A percentile compares a stretch with the other conserved stretches of the same genome.
phyloP scores from a whole-genome alignment of 1,140 invertebrate genomes.

The Saccostrea cuccullata region DNA sequence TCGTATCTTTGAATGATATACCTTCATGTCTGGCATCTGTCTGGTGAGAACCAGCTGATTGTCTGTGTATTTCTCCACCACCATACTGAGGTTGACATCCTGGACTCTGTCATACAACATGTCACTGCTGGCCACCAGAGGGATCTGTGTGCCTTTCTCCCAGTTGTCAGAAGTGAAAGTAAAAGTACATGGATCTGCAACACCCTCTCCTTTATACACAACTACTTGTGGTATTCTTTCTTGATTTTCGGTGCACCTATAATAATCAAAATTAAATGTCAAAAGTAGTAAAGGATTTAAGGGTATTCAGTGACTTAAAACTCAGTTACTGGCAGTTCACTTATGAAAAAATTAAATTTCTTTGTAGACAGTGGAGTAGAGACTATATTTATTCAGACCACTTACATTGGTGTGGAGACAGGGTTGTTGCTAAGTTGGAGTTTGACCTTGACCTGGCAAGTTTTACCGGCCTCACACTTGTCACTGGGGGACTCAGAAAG shows the following conservation, averaged over 20 bases:
- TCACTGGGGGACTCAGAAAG: neutral
- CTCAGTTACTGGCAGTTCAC: no score
- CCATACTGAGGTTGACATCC: conserved; percentile 12
- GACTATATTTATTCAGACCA: neutral
- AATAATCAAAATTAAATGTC: neutral
- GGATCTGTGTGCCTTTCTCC: conserved; percentile 16
- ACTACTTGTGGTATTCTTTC: conserved; percentile 25
- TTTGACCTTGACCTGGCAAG: conserved; percentile 35
- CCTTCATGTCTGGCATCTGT: neutral
- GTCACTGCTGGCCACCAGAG: conserved; percentile 22
- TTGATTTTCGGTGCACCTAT: neutral
- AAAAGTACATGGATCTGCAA: neutral
- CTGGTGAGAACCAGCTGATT: neutral
- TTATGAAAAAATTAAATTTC: no score
- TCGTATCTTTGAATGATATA: neutral
- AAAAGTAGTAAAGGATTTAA: neutral
- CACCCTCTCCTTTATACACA: neutral
- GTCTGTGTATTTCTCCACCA: conserved; percentile 28
- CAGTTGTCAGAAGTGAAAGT: conserved; percentile 41
- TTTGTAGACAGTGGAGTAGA: no score
- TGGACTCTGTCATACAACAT: conserved; percentile 16
- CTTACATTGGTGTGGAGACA: neutral
- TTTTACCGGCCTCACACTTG: conserved; percentile 12
- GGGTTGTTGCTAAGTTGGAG: neutral
- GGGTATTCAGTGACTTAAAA: neutral